These are phyloP conservation scores for Podabrus alpinus DNA, from an alignment of 2,888 invertebrate species.

Conservation along the genomic window DNA sequence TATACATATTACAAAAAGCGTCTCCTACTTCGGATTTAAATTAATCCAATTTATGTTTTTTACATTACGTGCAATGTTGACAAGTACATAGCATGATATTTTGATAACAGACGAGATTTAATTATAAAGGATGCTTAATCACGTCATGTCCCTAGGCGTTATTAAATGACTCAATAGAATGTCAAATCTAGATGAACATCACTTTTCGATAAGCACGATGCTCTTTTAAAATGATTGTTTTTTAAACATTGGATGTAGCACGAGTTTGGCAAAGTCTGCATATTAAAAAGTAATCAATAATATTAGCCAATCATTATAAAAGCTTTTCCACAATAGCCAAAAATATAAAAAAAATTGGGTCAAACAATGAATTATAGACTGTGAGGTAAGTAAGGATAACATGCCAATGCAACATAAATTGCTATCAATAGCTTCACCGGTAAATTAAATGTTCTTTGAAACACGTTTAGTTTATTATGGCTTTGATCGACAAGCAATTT, in stretches of 20 bases:
- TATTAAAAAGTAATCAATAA: background rate
- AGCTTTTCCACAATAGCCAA: background rate
- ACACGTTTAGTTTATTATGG: background rate
- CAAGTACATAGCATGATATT: background rate
- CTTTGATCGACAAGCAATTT: background rate
- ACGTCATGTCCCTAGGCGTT: constrained; percentile 12
- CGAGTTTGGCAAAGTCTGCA: background rate
- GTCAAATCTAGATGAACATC: constrained; percentile 6
- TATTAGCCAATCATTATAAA: background rate
- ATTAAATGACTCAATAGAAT: constrained; percentile 9
- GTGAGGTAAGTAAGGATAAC: background rate
- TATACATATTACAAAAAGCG: background rate
- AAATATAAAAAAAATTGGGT: background rate
- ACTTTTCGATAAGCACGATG: constrained; percentile 9
- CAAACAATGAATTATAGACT: background rate
- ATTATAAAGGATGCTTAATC: constrained; percentile 15
- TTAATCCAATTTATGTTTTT: background rate
- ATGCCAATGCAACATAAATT: background rate
- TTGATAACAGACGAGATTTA: constrained; percentile 15
- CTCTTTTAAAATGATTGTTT: background rate
- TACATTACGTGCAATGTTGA: background rate
- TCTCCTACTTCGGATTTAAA: background rate
- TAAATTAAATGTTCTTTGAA: background rate
- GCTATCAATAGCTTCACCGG: background rate
- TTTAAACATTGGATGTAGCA: background rate